Percentiles rank a stretch among this genome's conserved stretches.
Evolutionary conservation across 1,140 invertebrate species (phyloP).

Genomic region (Druon quercuslanigerum): DNA sequence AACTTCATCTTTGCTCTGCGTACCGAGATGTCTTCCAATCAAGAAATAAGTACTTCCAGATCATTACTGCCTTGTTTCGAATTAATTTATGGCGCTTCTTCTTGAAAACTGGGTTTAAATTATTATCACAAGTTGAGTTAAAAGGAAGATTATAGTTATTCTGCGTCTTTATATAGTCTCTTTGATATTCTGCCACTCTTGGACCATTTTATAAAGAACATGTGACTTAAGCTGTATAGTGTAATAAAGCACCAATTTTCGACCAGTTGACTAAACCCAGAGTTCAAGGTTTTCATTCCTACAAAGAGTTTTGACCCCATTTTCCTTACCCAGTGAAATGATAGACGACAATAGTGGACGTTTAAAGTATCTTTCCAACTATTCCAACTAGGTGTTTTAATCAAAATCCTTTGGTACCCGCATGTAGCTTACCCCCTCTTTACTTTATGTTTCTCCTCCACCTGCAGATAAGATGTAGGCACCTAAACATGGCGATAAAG

Average conservation of each 20-base stretch:
- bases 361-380: neutral
- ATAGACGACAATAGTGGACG: neutral
- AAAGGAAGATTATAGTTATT: conserved; percentile 1
- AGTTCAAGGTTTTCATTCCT: no score
- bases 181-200: neutral
- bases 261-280: no score
- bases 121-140: conserved; percentile 9
- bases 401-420: neutral
- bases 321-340: no score
- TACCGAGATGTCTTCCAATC: conserved; percentile 21
- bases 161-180: neutral
- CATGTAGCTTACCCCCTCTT: conserved; percentile 12
- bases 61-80: conserved; percentile 26
- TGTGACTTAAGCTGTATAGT: no score
- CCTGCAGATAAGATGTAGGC: neutral
- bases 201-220: neutral
- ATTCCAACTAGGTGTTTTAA: neutral
- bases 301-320: no score
- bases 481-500: conserved; percentile 47
- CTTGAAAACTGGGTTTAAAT: conserved; percentile 21
- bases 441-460: conserved; percentile 5
- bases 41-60: conserved; percentile 31
- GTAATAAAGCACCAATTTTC: no score
- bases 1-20: conserved; percentile 28
- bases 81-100: conserved; percentile 19